Evolutionary conservation across 1,140 invertebrate genomes (phyloP).

Genomic region (Drosophila sulfurigaster): DNA sequence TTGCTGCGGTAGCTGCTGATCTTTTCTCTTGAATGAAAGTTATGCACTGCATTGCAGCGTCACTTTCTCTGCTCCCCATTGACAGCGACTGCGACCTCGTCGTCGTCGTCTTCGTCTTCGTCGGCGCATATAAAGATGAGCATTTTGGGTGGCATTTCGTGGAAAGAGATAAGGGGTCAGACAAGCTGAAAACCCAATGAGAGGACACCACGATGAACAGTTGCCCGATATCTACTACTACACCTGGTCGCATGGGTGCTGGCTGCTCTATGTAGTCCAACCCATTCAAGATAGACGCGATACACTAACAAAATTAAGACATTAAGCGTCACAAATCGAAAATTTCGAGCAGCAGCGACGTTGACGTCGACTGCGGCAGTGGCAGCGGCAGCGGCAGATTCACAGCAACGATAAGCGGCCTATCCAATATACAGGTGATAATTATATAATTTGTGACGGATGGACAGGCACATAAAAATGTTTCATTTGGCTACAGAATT

Average conservation of each 20-base stretch:
- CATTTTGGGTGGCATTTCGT: constrained; percentile 79
- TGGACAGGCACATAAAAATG: constrained; percentile 83
- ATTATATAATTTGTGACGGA: constrained; percentile 84
- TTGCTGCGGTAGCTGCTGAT: constrained; percentile 10
- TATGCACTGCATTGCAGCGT: constrained; percentile 27
- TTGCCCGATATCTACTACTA: neutral
- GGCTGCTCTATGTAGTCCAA: constrained; percentile 24
- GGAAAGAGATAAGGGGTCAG: constrained; percentile 68
- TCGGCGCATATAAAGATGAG: constrained; percentile 63
- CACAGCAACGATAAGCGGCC: constrained; percentile 72
- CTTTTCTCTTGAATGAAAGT: constrained; percentile 69
- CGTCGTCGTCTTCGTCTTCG: neutral
- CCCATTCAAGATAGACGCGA: constrained; percentile 34
- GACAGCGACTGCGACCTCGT: constrained; percentile 5
- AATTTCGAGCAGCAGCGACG: constrained; percentile 67
- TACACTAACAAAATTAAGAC: constrained; percentile 69
- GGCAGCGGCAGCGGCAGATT: constrained; percentile 55
- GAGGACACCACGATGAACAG: constrained; percentile 4
- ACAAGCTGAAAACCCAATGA: constrained; percentile 16
- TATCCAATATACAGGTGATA: constrained; percentile 78
- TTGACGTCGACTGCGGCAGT: neutral
- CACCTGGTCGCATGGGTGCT: constrained; percentile 17
- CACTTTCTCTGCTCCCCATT: constrained; percentile 63
- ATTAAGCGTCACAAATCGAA: constrained; percentile 82
- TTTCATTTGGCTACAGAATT: constrained; percentile 75